Conservation (phyloP, 2,113 vertebrate genomes). For the Chamaea fasciata region DNA sequence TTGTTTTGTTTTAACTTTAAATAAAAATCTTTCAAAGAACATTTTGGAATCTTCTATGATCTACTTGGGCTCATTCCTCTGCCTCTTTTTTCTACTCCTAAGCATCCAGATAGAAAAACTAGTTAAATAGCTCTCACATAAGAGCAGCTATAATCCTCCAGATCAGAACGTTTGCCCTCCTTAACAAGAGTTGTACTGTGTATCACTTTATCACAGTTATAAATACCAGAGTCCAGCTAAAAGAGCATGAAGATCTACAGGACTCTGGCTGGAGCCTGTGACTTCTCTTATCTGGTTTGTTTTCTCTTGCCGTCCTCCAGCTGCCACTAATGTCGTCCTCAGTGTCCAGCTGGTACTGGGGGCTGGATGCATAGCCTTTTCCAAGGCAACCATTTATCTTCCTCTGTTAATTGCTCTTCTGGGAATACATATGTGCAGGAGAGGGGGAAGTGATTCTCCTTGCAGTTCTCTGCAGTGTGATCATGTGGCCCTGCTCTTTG, state of each 20-base stretch:
- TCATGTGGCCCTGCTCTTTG: not conserved
- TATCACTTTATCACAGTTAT: not conserved
- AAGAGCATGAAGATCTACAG: not conserved
- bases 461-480: not conserved
- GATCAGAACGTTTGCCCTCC: not conserved
- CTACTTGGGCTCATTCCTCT: not conserved
- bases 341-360: constrained; percentile 36
- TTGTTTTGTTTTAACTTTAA: not conserved
- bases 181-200: not conserved
- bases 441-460: not conserved
- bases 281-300: constrained; percentile 17
- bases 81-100: not conserved
- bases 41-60: not conserved
- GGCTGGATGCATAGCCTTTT: not conserved
- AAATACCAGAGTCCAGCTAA: not conserved
- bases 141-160: not conserved
- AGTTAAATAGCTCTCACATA: not conserved
- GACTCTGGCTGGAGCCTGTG: not conserved
- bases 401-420: constrained; percentile 43
- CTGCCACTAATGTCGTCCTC: constrained; percentile 45
- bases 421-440: not conserved
- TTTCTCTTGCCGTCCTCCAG: constrained; percentile 24
- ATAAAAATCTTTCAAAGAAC: not conserved
- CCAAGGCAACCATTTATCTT: constrained; percentile 39
- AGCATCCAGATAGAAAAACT: not conserved